phyloP scores from a whole-genome alignment of 2,888 invertebrate species.

The Philhelius pedissequus region DNA sequence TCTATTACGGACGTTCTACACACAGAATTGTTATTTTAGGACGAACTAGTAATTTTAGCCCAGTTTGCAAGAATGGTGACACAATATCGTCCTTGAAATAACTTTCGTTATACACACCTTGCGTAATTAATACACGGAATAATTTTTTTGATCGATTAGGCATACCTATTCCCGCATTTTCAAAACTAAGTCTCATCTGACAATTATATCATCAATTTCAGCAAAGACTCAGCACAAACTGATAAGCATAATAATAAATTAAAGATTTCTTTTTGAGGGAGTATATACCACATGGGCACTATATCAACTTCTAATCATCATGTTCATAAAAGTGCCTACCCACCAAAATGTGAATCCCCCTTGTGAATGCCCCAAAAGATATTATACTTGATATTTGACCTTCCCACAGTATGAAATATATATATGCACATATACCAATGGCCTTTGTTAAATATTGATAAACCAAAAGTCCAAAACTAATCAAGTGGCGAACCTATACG shows the following conservation, averaged over 20 bases:
- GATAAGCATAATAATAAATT: background rate
- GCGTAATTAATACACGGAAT: too few species aligned
- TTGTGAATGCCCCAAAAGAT: background rate
- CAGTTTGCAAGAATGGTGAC: too few species aligned
- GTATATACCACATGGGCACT: background rate
- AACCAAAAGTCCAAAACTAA: conserved; percentile 13
- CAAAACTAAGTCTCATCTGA: too few species aligned
- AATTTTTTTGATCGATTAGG: too few species aligned
- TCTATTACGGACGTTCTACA: too few species aligned
- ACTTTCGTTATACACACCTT: too few species aligned
- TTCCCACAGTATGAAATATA: too few species aligned
- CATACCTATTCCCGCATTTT: too few species aligned
- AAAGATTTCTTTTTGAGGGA: background rate
- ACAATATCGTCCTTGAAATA: too few species aligned
- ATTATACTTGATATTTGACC: background rate
- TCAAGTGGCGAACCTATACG: background rate
- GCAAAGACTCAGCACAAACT: background rate
- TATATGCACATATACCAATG: background rate
- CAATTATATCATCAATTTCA: background rate
- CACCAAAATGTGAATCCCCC: background rate
- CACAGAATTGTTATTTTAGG: too few species aligned
- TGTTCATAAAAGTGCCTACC: background rate
- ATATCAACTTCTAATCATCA: background rate
- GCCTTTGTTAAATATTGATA: background rate
- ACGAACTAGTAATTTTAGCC: too few species aligned